These are phyloP conservation scores for Gallinago media DNA, from an alignment of 2,113 vertebrate genomes.

Conservation along the genomic window DNA sequence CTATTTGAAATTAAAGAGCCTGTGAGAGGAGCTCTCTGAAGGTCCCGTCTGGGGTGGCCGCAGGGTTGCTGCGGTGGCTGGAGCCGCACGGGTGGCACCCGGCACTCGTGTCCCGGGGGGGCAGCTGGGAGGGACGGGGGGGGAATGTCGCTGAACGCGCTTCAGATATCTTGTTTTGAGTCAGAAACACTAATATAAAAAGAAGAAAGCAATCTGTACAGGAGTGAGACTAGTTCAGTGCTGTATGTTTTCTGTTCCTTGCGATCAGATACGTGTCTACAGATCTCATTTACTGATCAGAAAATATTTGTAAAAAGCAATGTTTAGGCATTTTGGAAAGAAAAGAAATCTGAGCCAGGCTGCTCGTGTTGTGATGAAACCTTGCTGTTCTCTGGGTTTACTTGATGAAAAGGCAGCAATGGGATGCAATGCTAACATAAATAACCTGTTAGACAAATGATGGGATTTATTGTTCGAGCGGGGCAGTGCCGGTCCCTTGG, in stretches of 20 bases:
- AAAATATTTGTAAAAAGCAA: background rate
- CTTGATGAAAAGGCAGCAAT: background rate
- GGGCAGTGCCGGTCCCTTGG: background rate
- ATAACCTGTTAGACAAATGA: background rate
- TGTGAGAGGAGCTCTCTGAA: background rate
- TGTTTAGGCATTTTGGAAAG: background rate
- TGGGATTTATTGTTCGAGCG: slow-evolving; percentile 42
- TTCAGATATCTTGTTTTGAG: background rate
- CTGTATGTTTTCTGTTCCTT: background rate
- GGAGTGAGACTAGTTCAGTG: background rate
- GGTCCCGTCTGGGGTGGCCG: background rate
- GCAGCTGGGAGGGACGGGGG: background rate
- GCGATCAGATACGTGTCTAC: background rate
- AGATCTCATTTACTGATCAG: slow-evolving; percentile 4
- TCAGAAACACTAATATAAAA: background rate
- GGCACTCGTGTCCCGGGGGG: background rate
- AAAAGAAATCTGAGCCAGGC: background rate
- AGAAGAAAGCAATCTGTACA: background rate
- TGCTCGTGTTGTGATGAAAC: background rate
- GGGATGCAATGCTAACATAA: background rate
- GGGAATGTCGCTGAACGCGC: background rate
- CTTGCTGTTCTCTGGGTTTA: background rate
- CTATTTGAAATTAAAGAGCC: background rate
- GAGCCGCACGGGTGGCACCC: background rate
- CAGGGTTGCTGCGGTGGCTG: background rate